Base-by-base conservation (phyloP, 2,797 vertebrate genomes). In the Scolopax rusticola region DNA sequence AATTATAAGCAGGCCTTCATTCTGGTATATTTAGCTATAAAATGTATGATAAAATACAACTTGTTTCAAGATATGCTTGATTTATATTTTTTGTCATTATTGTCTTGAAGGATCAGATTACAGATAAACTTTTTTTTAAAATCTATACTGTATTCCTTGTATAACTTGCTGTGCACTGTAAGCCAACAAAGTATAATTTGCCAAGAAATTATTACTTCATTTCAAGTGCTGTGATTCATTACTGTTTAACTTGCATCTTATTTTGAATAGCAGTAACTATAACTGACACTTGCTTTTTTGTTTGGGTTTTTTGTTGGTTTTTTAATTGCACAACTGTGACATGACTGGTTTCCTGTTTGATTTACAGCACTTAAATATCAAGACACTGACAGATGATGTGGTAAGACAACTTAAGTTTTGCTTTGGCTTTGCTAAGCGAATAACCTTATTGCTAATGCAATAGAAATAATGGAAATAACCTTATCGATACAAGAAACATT, bases 301-400 rank as follows among this genome's bases (percentile, higher is more conserved):
- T 45, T 69, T 84, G 38, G 4, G 7, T 65, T 20, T 41, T 5
- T 11, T 20, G 12, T 41, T 41, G 40, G 30, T 57, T n/a, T 70
- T 89, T 95, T 76, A 84, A 14, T 12, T 70, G 36, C 15, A 45
- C 41, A 69, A 36, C 77, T 92, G 36, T 97, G 65, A 97, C 23
- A 33, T 93, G 57, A 89, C 96, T 95, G 95, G 48, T 98, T 97
- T 98, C 79, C 82, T 90, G 82, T 97, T 97, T 94, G 76, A 97
- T 97, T 98, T 98, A 65, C 98, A 99, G 99, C 98, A 99, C 78
- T 98, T 99, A 98, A 99, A 98, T 97, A 99, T 99, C 98, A 99
- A 97, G 99, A 99, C 98, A 96, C 97, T 99, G 98, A 99, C 99
- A 73, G 99, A 99, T 97, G 99, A 99, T 97, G 98, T 99, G 99